Conservation (phyloP, 2,888 invertebrate species). For the Hybos culiciformis region DNA sequence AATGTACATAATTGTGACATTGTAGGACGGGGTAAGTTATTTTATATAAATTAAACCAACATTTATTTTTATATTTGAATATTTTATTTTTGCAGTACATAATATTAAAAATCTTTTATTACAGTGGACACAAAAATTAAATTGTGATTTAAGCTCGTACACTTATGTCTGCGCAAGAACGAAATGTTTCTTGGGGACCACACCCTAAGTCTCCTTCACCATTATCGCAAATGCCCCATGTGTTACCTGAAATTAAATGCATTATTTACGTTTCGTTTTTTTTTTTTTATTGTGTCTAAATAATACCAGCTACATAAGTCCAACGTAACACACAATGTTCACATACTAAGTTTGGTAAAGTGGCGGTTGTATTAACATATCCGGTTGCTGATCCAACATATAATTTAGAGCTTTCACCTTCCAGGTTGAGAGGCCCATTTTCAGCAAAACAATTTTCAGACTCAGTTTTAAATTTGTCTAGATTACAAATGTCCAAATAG, state of each 20-base stretch:
- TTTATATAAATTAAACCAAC: too few species aligned
- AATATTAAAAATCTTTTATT: too few species aligned
- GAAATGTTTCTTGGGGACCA: slow-evolving; percentile 36
- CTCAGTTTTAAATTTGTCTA: slow-evolving; percentile 28
- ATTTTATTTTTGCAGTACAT: too few species aligned
- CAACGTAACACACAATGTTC: slow-evolving; percentile 37
- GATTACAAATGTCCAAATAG: slow-evolving; percentile 32
- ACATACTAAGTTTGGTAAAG: slow-evolving; percentile 32
- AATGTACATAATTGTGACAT: too few species aligned
- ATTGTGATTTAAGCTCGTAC: too few species aligned
- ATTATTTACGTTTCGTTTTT: too few species aligned
- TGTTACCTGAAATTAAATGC: too few species aligned
- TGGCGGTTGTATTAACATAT: slow-evolving; percentile 14
- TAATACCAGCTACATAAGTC: slow-evolving; percentile 35
- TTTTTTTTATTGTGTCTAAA: too few species aligned
- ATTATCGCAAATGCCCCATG: slow-evolving; percentile 33
- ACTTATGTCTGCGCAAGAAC: slow-evolving; percentile 37
- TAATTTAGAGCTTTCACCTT: slow-evolving; percentile 13
- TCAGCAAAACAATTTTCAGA: slow-evolving; percentile 36
- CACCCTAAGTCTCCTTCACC: slow-evolving; percentile 31
- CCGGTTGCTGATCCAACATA: slow-evolving; percentile 10
- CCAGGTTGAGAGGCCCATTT: slow-evolving; percentile 23
- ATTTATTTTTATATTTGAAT: too few species aligned
- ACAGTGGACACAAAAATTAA: too few species aligned
- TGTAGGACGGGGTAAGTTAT: too few species aligned